phyloP scores from a whole-genome alignment of 2,888 invertebrate species.

The Noctua comes region DNA sequence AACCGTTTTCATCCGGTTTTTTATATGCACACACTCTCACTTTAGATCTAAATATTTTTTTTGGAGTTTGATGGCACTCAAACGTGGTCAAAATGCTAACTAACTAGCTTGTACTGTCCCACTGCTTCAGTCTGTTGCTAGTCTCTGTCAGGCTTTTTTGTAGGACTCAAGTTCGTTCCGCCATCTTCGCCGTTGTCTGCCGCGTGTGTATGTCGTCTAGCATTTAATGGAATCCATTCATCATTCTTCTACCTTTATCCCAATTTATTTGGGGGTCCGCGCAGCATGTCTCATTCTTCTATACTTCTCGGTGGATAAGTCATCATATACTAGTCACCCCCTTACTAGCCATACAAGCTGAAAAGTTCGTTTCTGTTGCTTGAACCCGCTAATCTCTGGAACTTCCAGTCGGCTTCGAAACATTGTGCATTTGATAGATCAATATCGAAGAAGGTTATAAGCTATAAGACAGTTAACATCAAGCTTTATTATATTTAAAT shows the following conservation, averaged over 20 bases:
- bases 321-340: not conserved
- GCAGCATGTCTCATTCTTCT: not conserved
- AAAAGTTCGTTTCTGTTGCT: not conserved
- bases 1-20: constrained; percentile 41
- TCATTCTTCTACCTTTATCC: not conserved
- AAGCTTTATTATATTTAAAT: not conserved
- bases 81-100: not conserved
- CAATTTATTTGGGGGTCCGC: not conserved
- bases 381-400: not conserved
- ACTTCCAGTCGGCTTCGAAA: not conserved
- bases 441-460: not conserved
- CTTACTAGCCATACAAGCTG: not conserved
- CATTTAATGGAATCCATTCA: not conserved
- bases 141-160: not conserved
- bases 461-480: not conserved
- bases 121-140: not conserved
- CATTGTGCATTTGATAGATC: not conserved
- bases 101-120: not conserved
- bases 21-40: constrained; percentile 37
- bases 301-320: not conserved
- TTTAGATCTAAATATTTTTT: constrained; percentile 23
- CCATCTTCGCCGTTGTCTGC: not conserved
- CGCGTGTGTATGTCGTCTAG: not conserved
- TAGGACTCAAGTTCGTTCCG: not conserved
- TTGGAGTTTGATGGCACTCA: not conserved